These are phyloP conservation scores for Laticauda colubrina DNA, from an alignment of 2,113 vertebrate genomes.

Conservation along the genomic window DNA sequence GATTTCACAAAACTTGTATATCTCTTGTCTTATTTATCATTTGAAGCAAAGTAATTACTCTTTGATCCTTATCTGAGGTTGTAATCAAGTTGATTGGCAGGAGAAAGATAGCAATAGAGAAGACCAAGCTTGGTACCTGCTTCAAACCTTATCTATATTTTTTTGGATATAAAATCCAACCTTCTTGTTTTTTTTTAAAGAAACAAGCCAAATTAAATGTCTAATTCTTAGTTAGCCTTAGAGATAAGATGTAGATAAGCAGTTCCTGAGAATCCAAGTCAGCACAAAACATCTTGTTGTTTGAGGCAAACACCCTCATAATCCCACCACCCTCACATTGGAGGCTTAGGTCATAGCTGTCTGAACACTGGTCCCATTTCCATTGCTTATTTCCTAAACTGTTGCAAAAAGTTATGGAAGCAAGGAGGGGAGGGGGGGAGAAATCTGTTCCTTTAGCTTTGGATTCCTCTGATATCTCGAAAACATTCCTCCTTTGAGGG, in stretches of 20 bases:
- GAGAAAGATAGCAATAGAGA: background rate
- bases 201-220: background rate
- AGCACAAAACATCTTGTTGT: background rate
- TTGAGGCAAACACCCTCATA: background rate
- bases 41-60: background rate
- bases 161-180: background rate
- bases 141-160: background rate
- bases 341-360: background rate
- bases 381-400: background rate
- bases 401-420: background rate
- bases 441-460: background rate
- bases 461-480: background rate
- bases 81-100: background rate
- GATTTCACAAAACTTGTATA: background rate
- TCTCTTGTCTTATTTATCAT: background rate
- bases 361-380: background rate
- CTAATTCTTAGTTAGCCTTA: background rate
- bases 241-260: background rate
- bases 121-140: background rate
- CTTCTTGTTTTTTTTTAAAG: background rate
- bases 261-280: background rate
- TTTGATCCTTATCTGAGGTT: background rate
- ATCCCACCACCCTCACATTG: background rate
- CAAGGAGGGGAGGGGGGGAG: background rate
- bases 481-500: background rate